Conservation (phyloP, 2,888 invertebrate genomes). For the Spilosoma lubricipeda region DNA sequence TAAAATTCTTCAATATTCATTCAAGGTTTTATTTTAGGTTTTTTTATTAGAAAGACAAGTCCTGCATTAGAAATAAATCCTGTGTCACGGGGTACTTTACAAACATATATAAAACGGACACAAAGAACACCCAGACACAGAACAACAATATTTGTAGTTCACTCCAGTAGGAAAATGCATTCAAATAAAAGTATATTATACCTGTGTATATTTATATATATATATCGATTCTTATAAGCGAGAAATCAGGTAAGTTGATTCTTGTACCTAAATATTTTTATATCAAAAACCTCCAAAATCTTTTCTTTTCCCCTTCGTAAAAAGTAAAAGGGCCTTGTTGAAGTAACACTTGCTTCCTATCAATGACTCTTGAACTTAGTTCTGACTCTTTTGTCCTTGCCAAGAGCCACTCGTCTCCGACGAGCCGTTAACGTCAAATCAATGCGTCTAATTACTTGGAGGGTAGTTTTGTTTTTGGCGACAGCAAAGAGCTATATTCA, state of each 20-base stretch:
- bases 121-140: too few species aligned
- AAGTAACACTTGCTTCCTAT: slow-evolving; percentile 27
- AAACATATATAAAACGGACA: too few species aligned
- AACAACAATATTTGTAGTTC: too few species aligned
- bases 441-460: slow-evolving; percentile 42
- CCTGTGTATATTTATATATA: too few species aligned
- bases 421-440: slow-evolving; percentile 35
- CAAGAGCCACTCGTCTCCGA: slow-evolving; percentile 26
- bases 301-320: not conserved
- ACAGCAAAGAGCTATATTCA: slow-evolving; percentile 7
- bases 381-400: slow-evolving; percentile 19
- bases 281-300: not conserved
- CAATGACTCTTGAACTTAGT: slow-evolving; percentile 28
- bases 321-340: slow-evolving; percentile 11
- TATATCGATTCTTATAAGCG: not conserved
- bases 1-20: too few species aligned
- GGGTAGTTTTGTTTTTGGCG: slow-evolving; percentile 28
- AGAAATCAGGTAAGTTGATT: not conserved
- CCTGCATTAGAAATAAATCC: too few species aligned
- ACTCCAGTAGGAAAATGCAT: too few species aligned
- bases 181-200: too few species aligned
- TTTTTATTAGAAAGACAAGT: too few species aligned
- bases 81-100: too few species aligned
- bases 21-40: too few species aligned
- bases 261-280: not conserved